These are phyloP conservation scores for Varanus salvator DNA, from an alignment of 2,113 vertebrate species.

Conservation along the genomic window DNA sequence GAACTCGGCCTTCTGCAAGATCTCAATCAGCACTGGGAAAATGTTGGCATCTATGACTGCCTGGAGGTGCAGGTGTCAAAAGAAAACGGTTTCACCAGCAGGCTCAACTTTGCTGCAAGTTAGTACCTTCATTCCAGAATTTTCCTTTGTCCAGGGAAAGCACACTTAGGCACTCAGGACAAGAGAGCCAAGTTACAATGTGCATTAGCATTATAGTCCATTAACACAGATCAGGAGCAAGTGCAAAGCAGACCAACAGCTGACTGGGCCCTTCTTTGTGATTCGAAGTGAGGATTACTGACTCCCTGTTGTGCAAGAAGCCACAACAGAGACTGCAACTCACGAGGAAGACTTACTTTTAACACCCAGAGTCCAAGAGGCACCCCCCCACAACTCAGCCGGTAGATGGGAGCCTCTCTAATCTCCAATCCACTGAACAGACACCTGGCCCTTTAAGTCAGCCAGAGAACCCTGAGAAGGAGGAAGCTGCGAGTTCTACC, in stretches of 20 bases:
- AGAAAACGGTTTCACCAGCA: background rate
- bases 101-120: background rate
- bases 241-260: background rate
- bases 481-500: too few relatives aligned
- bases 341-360: too few relatives aligned
- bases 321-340: too few relatives aligned
- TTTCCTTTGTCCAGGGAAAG: background rate
- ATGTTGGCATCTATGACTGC: slow-evolving; percentile 98
- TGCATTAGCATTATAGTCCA: background rate
- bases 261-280: background rate
- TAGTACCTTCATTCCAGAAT: background rate
- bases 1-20: slow-evolving; percentile 97
- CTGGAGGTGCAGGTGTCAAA: slow-evolving; percentile 69
- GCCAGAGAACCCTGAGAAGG: too few relatives aligned
- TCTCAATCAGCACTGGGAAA: slow-evolving; percentile 97
- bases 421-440: too few relatives aligned
- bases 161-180: background rate
- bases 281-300: background rate
- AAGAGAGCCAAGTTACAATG: background rate
- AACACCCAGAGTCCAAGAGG: too few relatives aligned
- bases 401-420: too few relatives aligned
- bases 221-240: background rate
- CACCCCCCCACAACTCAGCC: too few relatives aligned
- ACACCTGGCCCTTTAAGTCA: too few relatives aligned
- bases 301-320: too few relatives aligned